Percentiles rank a stretch among this genome's conserved stretches.
These are phyloP conservation scores for Morelia viridis DNA, from an alignment of 2,797 vertebrate genomes.

Conservation along the genomic window DNA sequence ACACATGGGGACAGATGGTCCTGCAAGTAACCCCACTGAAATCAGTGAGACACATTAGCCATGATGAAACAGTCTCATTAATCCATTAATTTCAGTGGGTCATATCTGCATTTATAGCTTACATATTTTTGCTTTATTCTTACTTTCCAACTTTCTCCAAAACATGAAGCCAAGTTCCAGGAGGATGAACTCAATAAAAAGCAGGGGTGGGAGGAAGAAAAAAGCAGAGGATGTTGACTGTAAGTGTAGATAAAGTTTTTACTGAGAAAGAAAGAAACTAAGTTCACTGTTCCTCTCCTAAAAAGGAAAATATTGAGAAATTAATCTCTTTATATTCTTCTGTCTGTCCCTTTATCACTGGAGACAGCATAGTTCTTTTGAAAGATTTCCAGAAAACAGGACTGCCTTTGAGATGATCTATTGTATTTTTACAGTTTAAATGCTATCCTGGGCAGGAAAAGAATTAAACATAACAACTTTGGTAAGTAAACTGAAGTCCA, in stretches of 20 bases:
- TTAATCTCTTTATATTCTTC: conserved; percentile 22
- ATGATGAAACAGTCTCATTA: neutral
- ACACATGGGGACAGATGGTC: neutral
- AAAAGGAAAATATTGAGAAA: conserved; percentile 32
- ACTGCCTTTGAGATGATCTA: conserved; percentile 33
- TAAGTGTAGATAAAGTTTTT: neutral
- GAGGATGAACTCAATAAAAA: neutral
- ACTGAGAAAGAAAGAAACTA: neutral
- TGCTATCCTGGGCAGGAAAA: conserved; percentile 31
- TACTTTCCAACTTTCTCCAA: neutral
- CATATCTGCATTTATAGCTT: neutral
- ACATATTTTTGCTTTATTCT: neutral
- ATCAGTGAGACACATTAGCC: neutral
- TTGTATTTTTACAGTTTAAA: conserved; percentile 40
- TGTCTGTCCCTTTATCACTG: neutral
- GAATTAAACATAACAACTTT: conserved; percentile 40
- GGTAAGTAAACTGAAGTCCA: conserved; percentile 42
- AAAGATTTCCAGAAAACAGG: conserved; percentile 32
- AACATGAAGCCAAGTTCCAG: neutral
- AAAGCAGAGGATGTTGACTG: neutral
- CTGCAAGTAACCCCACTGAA: neutral
- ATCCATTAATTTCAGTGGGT: neutral
- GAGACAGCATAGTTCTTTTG: conserved; percentile 14
- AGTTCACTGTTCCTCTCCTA: neutral
- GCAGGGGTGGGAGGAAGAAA: neutral